Evolutionary conservation across 2,113 vertebrate species (phyloP).

Genomic region (Vulpes lagopus): DNA sequence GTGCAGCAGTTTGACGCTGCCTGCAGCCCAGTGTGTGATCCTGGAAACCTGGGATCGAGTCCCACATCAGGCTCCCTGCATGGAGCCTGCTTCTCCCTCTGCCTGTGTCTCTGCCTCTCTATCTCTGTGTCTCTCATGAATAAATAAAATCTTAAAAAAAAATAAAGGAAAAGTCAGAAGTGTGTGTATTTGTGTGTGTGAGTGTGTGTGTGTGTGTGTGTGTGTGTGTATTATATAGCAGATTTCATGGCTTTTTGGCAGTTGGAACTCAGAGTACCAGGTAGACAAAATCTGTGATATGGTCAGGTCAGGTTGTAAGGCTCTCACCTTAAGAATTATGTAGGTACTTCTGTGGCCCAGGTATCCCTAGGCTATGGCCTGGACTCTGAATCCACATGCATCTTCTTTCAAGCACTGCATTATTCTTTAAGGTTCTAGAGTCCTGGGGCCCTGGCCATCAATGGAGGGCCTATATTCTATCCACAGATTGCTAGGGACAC

Average conservation of each 20-base stretch:
- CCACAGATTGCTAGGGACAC: neutral
- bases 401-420: neutral
- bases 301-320: neutral
- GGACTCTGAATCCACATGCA: neutral
- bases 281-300: neutral
- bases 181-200: neutral
- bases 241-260: neutral
- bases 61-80: too few species aligned
- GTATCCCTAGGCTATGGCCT: neutral
- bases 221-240: neutral
- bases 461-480: neutral
- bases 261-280: neutral
- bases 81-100: too few species aligned
- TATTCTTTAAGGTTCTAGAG: neutral
- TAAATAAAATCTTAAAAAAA: neutral
- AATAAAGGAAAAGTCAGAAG: slow-evolving; percentile 77
- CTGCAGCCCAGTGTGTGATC: too few species aligned
- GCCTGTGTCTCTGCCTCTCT: too few species aligned
- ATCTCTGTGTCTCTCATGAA: too few species aligned
- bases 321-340: neutral
- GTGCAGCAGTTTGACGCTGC: too few species aligned
- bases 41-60: too few species aligned
- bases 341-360: neutral
- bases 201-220: neutral
- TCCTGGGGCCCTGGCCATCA: neutral